These are phyloP conservation scores for Bimastos eiseni DNA, from an alignment of 2,888 invertebrate genomes.

Conservation along the genomic window DNA sequence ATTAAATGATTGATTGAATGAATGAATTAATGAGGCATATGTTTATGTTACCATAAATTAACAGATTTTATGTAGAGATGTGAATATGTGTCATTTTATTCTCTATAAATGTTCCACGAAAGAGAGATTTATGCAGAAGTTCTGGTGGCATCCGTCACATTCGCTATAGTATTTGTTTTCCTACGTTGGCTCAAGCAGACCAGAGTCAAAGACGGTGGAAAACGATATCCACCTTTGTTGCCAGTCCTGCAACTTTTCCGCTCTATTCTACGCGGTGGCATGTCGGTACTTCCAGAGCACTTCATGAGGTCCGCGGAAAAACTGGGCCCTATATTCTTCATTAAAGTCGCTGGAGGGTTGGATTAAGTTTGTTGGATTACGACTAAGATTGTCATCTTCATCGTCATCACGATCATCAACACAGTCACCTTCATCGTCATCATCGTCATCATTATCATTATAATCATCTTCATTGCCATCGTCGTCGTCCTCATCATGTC, in stretches of 20 bases:
- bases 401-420: not conserved
- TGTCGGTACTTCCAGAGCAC: not conserved
- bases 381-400: not conserved
- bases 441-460: conserved; percentile 1
- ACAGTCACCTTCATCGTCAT: not conserved
- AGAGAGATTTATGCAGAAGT: not conserved
- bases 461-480: not conserved
- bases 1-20: too few relatives aligned
- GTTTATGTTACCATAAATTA: not conserved
- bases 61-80: not conserved
- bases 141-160: not conserved
- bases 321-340: not conserved
- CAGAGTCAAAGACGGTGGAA: not conserved
- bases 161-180: not conserved
- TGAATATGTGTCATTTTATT: not conserved
- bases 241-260: not conserved
- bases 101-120: not conserved
- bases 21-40: not conserved
- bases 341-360: not conserved
- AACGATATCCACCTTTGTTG: not conserved
- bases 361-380: not conserved
- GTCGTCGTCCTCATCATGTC: not conserved
- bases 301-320: not conserved
- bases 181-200: not conserved
- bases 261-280: not conserved